Evolutionary conservation across 1,140 invertebrate species (phyloP), one percentile per base, ranked within the genome.

Genomic region (Papilio polytes): DNA sequence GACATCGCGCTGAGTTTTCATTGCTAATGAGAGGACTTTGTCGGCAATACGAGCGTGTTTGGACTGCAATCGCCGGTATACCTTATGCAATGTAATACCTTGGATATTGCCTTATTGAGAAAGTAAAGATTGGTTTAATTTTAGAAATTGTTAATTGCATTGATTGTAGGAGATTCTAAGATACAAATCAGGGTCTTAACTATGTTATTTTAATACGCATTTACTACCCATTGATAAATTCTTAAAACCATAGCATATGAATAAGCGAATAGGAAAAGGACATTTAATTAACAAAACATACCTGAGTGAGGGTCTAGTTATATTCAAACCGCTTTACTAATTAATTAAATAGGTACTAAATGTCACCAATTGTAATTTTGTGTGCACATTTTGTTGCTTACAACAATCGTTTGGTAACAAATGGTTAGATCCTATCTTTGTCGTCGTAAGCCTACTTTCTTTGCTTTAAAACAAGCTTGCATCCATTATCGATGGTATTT

Each of bases 21-120:
- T 89, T 87, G 86, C 89, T 92, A 91, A 91, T 92, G 90, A 92
- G 89, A 84, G 83, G 74, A 78, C 74, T 84, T 82, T 80, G 80
- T 82, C 79, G 84, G 83, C 88, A 90, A 87, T 89, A 86, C 85
- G 82, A 82, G 82, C 81, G 80, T 78, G 83, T 81, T 77, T 83
- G 80, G 86, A 80, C 83, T 83, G 53, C 78, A 76, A 79, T 80
- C 84, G 84, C 82, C 85, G 41, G 20, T 51, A 85, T 87, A 87
- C 74, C 76, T 85, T 85, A 79, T 83, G 86, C 56, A 80, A 80
- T 79, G 77, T 73, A 66, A 72, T 13, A 36, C 74, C 80, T 85
- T 81, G 82, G 80, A 86, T 84, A 63, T 74, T 84, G 83, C 87
- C 89, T 87, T 85, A 82, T 80, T 82, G 74, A 74, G 81, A 85